These are phyloP conservation scores for Heliconius melpomene DNA, from an alignment of 1,140 invertebrate genomes.

Conservation along the genomic window DNA sequence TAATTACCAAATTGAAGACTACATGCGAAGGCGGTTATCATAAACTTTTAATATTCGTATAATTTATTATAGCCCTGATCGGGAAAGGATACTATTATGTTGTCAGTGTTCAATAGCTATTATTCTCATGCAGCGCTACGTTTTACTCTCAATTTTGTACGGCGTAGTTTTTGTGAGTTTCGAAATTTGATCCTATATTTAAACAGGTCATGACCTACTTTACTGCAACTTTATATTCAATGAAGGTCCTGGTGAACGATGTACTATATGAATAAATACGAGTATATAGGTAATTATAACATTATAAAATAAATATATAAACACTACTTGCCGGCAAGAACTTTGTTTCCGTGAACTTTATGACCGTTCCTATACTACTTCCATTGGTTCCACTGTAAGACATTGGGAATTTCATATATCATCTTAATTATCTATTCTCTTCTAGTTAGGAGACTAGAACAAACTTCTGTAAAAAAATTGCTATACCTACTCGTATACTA, in stretches of 20 bases:
- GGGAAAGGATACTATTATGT: constrained; percentile 14
- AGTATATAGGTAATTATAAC: too few relatives aligned
- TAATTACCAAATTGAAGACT: constrained; percentile 40
- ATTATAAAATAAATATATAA: too few relatives aligned
- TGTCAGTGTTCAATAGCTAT: neutral
- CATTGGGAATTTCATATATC: too few relatives aligned
- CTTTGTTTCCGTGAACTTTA: too few relatives aligned
- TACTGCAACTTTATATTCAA: constrained; percentile 8
- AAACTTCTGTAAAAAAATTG: too few relatives aligned
- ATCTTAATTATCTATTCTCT: too few relatives aligned
- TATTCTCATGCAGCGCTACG: neutral
- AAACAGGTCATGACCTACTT: constrained; percentile 23
- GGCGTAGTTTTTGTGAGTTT: neutral
- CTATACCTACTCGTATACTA: too few relatives aligned
- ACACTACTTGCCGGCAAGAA: too few relatives aligned
- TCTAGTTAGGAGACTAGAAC: too few relatives aligned
- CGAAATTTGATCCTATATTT: neutral
- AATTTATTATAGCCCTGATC: constrained; percentile 14
- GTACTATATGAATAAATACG: too few relatives aligned
- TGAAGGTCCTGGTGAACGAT: neutral
- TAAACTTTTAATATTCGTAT: constrained; percentile 20
- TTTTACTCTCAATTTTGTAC: neutral
- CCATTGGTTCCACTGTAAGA: too few relatives aligned
- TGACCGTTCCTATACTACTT: too few relatives aligned
- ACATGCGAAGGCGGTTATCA: constrained; percentile 25